Conservation (phyloP, 2,797 vertebrate genomes). For the Geotrypetes seraphini region DNA sequence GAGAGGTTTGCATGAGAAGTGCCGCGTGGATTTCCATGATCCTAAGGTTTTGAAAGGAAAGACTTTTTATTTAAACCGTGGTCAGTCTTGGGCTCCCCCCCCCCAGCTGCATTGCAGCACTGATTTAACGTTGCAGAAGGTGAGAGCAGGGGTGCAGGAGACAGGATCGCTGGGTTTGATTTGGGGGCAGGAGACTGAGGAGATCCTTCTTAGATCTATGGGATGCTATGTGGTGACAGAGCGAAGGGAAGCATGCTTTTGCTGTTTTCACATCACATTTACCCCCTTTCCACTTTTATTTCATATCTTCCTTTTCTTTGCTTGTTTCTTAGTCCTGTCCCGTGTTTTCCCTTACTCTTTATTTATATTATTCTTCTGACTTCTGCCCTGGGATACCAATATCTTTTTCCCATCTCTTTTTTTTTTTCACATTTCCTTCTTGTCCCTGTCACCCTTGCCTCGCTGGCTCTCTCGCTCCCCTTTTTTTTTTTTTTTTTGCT, state of each 20-base stretch:
- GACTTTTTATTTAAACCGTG: background rate
- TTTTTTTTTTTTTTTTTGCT: background rate
- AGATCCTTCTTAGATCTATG: too few relatives aligned
- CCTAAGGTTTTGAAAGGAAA: background rate
- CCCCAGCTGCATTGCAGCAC: slow-evolving; percentile 5
- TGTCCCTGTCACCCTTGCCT: background rate
- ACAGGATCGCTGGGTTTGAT: too few relatives aligned
- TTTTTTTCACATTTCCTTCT: background rate
- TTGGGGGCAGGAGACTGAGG: slow-evolving; percentile 3
- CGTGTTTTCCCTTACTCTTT: background rate
- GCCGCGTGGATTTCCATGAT: background rate
- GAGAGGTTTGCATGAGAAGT: background rate
- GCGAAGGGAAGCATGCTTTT: too few relatives aligned
- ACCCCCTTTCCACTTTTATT: too few relatives aligned
- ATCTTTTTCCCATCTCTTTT: background rate
- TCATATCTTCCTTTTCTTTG: too few relatives aligned
- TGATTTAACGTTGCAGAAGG: background rate
- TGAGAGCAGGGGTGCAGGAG: background rate
- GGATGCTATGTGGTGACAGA: too few relatives aligned
- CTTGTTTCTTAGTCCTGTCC: slow-evolving; percentile 8
- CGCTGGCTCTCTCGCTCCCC: background rate
- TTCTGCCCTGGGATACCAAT: background rate
- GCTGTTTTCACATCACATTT: too few relatives aligned
- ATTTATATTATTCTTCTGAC: too few relatives aligned
- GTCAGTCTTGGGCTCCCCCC: background rate